phyloP scores from a whole-genome alignment of 2,113 vertebrate species.

The Manacus vitellinus region DNA sequence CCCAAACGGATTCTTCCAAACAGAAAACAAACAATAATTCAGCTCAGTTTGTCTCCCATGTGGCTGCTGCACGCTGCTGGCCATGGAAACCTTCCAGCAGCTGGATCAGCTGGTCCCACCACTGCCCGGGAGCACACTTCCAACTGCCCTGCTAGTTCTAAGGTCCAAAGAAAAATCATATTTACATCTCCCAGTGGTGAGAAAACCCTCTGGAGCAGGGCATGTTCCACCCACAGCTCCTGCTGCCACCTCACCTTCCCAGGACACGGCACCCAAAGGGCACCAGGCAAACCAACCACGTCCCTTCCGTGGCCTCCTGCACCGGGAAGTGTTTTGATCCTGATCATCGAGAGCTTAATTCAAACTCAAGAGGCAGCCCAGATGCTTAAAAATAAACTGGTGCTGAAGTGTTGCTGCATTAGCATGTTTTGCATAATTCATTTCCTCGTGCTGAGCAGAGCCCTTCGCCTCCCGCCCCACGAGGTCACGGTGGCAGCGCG shows the following conservation, averaged over 20 bases:
- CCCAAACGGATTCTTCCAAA: neutral
- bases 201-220: rapidly evolving
- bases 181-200: neutral
- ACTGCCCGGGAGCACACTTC: neutral
- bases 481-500: neutral
- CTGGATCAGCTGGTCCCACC: neutral
- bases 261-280: neutral
- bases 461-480: neutral
- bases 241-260: neutral
- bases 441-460: neutral
- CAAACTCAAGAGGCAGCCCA: neutral
- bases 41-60: neutral
- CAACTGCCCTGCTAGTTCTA: neutral
- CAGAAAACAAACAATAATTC: neutral
- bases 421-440: neutral
- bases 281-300: rapidly evolving
- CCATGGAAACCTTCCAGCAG: neutral
- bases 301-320: neutral
- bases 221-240: rapidly evolving
- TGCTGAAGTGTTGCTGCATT: neutral
- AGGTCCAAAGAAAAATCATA: neutral
- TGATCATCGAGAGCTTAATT: neutral
- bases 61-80: neutral
- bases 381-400: neutral
- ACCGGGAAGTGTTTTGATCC: neutral